phyloP scores from a whole-genome alignment of 1,140 invertebrate genomes.

The Asbolus verrucosus region DNA sequence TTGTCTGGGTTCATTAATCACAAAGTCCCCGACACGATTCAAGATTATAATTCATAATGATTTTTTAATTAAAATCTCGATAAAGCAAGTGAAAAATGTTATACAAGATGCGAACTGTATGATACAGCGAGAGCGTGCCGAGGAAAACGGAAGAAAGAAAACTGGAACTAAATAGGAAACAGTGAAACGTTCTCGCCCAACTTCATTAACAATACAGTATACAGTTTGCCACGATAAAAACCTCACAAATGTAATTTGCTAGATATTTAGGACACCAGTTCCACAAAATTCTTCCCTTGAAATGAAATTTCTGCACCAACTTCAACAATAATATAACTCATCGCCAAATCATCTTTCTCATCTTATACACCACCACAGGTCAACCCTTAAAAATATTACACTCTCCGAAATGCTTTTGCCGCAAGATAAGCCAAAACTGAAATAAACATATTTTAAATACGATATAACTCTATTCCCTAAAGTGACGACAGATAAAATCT shows the following conservation, averaged over 20 bases:
- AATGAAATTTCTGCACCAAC: constrained; percentile 25
- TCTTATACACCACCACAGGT: constrained; percentile 4
- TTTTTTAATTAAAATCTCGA: constrained; percentile 59
- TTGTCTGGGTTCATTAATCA: constrained; percentile 49
- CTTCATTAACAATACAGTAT: constrained; percentile 51
- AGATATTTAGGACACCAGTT: constrained; percentile 26
- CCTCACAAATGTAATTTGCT: constrained; percentile 47
- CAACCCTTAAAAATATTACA: constrained; percentile 25
- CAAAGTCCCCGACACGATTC: constrained; percentile 46
- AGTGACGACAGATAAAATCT: constrained; percentile 42
- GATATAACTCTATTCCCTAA: constrained; percentile 40
- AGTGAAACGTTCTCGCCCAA: constrained; percentile 37
- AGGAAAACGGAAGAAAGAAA: constrained; percentile 43
- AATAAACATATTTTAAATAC: constrained; percentile 38
- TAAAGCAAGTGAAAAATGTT: constrained; percentile 58
- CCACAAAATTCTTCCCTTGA: constrained; percentile 3
- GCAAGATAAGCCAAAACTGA: constrained; percentile 20
- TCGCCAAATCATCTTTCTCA: constrained; percentile 5
- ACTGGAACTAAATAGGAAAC: constrained; percentile 40
- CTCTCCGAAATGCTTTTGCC: constrained; percentile 13
- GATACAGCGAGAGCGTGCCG: constrained; percentile 52
- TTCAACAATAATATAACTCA: constrained; percentile 23
- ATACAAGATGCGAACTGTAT: constrained; percentile 56
- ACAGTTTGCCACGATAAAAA: constrained; percentile 49
- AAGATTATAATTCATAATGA: constrained; percentile 60